phyloP scores from a whole-genome alignment of 1,140 invertebrate genomes.

The Chironomus striatipennis region DNA sequence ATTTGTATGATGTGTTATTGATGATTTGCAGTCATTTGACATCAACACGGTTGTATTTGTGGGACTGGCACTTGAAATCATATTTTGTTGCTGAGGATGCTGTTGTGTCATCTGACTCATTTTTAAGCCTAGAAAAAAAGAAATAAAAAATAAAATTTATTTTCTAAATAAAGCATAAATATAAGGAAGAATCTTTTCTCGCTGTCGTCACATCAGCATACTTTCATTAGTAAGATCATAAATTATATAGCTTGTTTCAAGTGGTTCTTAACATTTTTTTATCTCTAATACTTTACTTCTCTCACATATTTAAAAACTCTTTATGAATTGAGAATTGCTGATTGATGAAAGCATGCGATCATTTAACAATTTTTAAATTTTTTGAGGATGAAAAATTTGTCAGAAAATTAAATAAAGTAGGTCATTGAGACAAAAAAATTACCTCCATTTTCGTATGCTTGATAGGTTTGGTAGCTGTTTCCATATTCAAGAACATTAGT shows the following conservation, averaged over 20 bases:
- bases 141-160: conserved; percentile 7
- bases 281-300: no score
- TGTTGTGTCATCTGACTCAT: not conserved
- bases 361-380: not conserved
- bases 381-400: not conserved
- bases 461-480: not conserved
- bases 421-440: not conserved
- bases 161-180: conserved; percentile 9
- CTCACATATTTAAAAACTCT: not conserved
- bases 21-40: conserved; percentile 10
- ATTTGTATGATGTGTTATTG: not conserved
- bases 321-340: not conserved
- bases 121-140: conserved; percentile 1
- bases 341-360: not conserved
- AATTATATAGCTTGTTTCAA: not conserved
- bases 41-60: not conserved
- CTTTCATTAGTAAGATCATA: conserved; percentile 17
- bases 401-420: not conserved
- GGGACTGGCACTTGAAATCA: not conserved
- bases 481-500: not conserved
- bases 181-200: not conserved
- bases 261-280: not conserved
- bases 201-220: conserved; percentile 10
- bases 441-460: not conserved
- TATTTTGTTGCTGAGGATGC: not conserved